Percentiles rank a stretch among this genome's conserved stretches.
Evolutionary conservation across 1,140 invertebrate species (phyloP).

Genomic region (Brachionus calyciflorus): DNA sequence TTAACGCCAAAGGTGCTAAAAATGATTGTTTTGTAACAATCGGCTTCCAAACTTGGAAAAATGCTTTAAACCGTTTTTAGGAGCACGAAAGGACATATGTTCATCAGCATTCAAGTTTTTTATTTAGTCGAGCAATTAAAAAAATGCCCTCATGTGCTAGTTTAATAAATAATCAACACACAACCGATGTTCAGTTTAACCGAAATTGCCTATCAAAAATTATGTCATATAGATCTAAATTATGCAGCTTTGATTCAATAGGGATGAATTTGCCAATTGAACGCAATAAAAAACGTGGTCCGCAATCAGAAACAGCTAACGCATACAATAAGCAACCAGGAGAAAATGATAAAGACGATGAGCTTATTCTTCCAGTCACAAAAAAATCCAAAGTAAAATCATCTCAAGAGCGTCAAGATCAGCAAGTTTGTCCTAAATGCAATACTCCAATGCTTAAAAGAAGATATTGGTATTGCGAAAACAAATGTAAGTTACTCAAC

Average conservation of each 20-base stretch:
- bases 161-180: too few species aligned
- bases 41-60: too few species aligned
- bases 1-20: too few species aligned
- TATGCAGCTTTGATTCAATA: background rate
- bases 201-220: too few species aligned
- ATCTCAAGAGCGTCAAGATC: background rate
- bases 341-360: background rate
- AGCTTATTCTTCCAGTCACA: background rate
- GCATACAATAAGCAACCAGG: background rate
- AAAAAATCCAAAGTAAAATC: background rate
- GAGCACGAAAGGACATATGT: too few species aligned
- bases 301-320: background rate
- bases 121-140: too few species aligned
- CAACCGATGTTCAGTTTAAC: too few species aligned
- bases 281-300: background rate
- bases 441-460: constrained; percentile 3
- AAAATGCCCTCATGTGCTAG: too few species aligned
- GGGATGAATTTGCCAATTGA: background rate
- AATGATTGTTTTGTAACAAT: too few species aligned
- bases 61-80: too few species aligned
- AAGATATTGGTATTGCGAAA: background rate
- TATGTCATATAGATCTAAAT: background rate
- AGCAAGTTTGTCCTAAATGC: background rate
- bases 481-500: background rate
- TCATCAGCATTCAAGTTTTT: too few species aligned